Evolutionary conservation across 2,888 invertebrate genomes (phyloP).

Genomic region (Sesia apiformis): DNA sequence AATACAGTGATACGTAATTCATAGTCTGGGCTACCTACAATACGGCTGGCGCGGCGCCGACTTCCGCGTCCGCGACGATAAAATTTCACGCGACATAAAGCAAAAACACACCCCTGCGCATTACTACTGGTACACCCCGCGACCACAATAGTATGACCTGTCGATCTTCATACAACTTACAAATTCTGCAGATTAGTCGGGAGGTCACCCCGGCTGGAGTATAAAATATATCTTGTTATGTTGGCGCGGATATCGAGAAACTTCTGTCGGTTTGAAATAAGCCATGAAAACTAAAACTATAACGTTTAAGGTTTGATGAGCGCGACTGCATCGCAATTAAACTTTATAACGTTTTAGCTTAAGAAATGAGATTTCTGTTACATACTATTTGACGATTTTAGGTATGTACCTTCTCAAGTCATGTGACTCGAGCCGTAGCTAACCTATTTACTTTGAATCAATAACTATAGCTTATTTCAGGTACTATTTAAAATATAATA

Average conservation of each 20-base stretch:
- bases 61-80: constrained; percentile 44
- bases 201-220: constrained; percentile 27
- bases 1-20: no score
- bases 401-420: no score
- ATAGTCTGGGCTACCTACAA: no score
- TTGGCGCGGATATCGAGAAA: constrained; percentile 55
- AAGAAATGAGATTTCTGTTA: neutral
- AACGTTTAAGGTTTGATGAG: constrained; percentile 27
- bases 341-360: neutral
- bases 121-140: constrained; percentile 49
- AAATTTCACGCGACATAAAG: constrained; percentile 74
- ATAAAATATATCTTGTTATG: constrained; percentile 61
- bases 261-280: constrained; percentile 51
- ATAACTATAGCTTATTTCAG: neutral
- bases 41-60: constrained; percentile 24
- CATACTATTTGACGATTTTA: no score
- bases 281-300: constrained; percentile 59
- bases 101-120: constrained; percentile 71
- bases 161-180: constrained; percentile 5
- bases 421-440: no score
- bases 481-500: neutral
- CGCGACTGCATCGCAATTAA: neutral
- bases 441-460: neutral
- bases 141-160: constrained; percentile 38
- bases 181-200: constrained; percentile 8